Base-by-base conservation (phyloP, 2,113 vertebrate species). In the Protomyctophum bolini region DNA sequence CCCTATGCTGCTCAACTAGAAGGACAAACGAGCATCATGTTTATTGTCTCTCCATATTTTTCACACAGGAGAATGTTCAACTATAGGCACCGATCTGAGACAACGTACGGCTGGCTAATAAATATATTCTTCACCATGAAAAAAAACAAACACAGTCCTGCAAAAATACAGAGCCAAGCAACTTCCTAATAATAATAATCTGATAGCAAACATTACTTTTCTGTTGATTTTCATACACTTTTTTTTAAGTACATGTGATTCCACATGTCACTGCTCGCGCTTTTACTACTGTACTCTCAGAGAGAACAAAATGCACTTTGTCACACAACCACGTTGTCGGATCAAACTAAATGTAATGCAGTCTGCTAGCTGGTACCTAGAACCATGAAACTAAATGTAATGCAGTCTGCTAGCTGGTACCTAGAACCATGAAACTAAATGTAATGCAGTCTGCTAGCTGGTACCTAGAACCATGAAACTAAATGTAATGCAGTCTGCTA, bases 41-140 rank as follows among this genome's bases (percentile, higher is more conserved):
- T 21, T 21, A 85, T 79, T 76, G 87, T 87, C 81, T 86, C 80
- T 77, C 84, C 60, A 68, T 88, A 4, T 87, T 46, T 85, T 89
- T 21, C 21, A 21, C 84, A 89, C 80, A 88, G 82, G 77, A 88
- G 84, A 87, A 87, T 85, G 86, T 91, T 90, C 79, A 87, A 86
- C 83, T 86, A 21, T 21, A 92, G 88, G 91, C 89, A 90, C 91
- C 89, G 84, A 90, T 84, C 21, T 85, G 87, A 90, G 87, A 91
- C 86, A 84, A 91, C 21, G 21, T 21, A 21, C 88, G 86, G 88
- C 88, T 87, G 87, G 90, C 88, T 87, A 91, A 90, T 89, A 89
- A 90, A 88, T 91, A 91, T 90, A 90, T 85, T 89, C 88, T 89
- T 90, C 85, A 91, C 87, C 88, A 89, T 86, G 85, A 91, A 21